Conservation (phyloP, 2,113 vertebrate genomes). For the Typhlomys cinereus region DNA sequence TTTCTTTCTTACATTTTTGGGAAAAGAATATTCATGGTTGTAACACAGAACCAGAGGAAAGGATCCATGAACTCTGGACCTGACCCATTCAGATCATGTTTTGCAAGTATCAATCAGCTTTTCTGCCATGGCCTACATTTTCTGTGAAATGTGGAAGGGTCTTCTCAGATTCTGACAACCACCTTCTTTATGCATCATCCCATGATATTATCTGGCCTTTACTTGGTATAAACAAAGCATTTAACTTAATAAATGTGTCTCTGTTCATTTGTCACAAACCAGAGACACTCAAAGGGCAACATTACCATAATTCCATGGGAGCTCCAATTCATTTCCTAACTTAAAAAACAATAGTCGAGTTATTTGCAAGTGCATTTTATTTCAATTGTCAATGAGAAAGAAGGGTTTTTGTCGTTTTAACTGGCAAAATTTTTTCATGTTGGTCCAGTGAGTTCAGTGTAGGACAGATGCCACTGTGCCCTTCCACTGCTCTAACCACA, state of each 20-base stretch:
- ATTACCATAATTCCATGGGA: neutral
- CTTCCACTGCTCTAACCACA: neutral
- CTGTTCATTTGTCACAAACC: conserved; percentile 35
- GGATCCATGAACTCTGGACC: neutral
- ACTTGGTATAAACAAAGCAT: conserved; percentile 46
- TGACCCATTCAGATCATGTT: conserved; percentile 9
- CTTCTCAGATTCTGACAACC: neutral
- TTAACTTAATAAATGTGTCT: conserved; percentile 33
- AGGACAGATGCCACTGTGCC: neutral
- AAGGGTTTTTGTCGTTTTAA: neutral
- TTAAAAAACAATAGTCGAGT: conserved; percentile 22
- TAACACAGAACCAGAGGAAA: neutral
- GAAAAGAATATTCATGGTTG: neutral
- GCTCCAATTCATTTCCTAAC: neutral
- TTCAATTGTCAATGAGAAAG: conserved; percentile 21
- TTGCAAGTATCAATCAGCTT: conserved; percentile 21
- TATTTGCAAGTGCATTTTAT: neutral
- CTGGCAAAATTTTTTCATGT: conserved; percentile 46
- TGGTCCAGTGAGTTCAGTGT: conserved; percentile 14
- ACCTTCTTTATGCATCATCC: neutral
- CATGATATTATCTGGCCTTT: conserved; percentile 32
- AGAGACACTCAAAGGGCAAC: neutral
- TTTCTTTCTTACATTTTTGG: conserved; percentile 24
- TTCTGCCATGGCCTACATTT: conserved; percentile 33
- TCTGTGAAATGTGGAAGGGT: conserved; percentile 15